Evolutionary conservation across 2,888 invertebrate genomes (phyloP), one percentile per base, ranked within the genome.

Genomic region (Lithophane leautieri): DNA sequence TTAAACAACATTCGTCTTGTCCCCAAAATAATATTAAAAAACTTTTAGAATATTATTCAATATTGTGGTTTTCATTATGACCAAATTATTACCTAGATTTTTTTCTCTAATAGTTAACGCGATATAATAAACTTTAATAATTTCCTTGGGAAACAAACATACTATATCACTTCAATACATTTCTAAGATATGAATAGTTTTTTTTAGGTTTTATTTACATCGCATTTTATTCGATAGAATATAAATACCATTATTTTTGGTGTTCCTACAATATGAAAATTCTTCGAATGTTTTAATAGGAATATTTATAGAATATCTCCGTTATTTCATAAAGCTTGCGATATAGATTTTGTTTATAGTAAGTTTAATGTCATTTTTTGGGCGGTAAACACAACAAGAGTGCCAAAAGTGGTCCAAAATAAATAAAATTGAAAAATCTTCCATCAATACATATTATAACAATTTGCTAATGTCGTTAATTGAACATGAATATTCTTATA

Each of bases 181-280:
- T 89, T 92, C 96, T 96, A 96, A 94, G 96, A 96, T 96, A 96
- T 96, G 96, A 96, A 95, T 94, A 95, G 92, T 91, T 94, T 94
- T 81, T 86, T 87, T 87, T 69, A 81, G 28, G 63, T 90, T 91
- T 91, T 94, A 95, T 94, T 91, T 95, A 94, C 94, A 95, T 88
- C 87, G 86, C 90, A 77, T 88, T 89, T 88, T 86, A 89, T 85
- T 90, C 85, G 81, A 86, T 88, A 89, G 82, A 86, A 89, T 89
- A 89, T 89, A 89, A 87, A 61, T 79, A 87, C 77, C 74, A 84
- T 84, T 78, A 85, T 80, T 86, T 82, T 82, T 85, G 77, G 82
- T 83, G 74, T 79, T 81, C 8, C 80, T 88, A 90, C 84, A 82
- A 82, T 85, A 88, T 86, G 85, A 89, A 85, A 86, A 84, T 85